Evolutionary conservation across 1,140 invertebrate species (phyloP), one percentile per base, ranked within the genome.

Genomic region (Eufriesea mexicana): DNA sequence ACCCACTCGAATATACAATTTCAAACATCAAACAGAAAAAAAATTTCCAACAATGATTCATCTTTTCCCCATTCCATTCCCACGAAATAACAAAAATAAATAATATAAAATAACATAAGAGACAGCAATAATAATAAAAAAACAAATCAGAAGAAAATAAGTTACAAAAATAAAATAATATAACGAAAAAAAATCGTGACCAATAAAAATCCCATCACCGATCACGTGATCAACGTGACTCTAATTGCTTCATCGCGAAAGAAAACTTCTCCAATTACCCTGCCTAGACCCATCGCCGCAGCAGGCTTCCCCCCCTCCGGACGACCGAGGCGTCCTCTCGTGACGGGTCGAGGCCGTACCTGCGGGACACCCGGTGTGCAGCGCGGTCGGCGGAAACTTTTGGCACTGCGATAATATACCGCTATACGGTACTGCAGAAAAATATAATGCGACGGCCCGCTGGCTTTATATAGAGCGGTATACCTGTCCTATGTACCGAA

Each of bases 391-490:
- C 20, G 23, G 61, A 25, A 76, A 74, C 54, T 86, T 83, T 85
- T 62, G 83, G 59, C 76, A 59, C 18, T 62, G 59, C 35, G 49
- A 86, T 68, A 61, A 86, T 51, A 62, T 73, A 82, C 59, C 72
- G 79, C 59, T 72, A 51, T 74, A 61, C 86, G 64, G 72, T 68
- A 78, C 78, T 84, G 86, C 86, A 84, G 85, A 88, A 88, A 87
- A 81, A 87, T 87, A 68, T 80, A 74, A 87, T 64, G 73, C 86
- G 82, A 77, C 76, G 20, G 6, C 55, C 23, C 1, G 55, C 23
- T n/a, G 8, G 25, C n/a, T 68, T 73, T 77, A 72, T 35, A 68
- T 71, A 78, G 79, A 14, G 12, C 9, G 16, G 23, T 51, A 61
- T 74, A 81, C 59, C 71, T 81, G 71, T 20, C 12, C 67, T 12